phyloP scores from a whole-genome alignment of 2,113 vertebrate species.

The Suricata suricatta region DNA sequence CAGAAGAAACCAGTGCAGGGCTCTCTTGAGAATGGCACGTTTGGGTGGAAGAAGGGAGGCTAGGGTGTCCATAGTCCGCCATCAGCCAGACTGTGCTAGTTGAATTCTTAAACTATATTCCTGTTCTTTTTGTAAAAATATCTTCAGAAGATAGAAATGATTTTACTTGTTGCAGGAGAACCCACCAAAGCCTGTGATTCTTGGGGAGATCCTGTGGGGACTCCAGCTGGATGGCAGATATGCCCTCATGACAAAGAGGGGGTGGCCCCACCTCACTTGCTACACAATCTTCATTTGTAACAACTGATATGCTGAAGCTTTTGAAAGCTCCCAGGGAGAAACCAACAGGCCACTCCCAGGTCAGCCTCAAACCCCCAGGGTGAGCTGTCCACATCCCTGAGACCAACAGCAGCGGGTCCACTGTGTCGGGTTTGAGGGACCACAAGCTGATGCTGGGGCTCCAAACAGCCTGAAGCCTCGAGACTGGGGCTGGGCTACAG shows the following conservation, averaged over 20 bases:
- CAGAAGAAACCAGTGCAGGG: neutral
- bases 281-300: neutral
- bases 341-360: neutral
- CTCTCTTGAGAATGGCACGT: neutral
- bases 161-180: neutral
- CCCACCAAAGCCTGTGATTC: neutral
- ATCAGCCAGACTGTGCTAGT: neutral
- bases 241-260: fast-evolving
- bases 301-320: neutral
- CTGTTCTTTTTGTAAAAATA: neutral
- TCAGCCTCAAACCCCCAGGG: neutral
- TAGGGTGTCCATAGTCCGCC: neutral
- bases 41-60: neutral
- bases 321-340: neutral
- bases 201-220: neutral
- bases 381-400: neutral
- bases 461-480: neutral
- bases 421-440: neutral
- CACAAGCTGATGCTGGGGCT: neutral
- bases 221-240: fast-evolving
- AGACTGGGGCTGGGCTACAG: fast-evolving
- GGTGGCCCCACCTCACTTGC: fast-evolving
- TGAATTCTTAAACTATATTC: neutral
- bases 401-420: neutral
- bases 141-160: neutral